Base-by-base conservation (phyloP, 2,113 vertebrate genomes). In the Nipponia nippon region DNA sequence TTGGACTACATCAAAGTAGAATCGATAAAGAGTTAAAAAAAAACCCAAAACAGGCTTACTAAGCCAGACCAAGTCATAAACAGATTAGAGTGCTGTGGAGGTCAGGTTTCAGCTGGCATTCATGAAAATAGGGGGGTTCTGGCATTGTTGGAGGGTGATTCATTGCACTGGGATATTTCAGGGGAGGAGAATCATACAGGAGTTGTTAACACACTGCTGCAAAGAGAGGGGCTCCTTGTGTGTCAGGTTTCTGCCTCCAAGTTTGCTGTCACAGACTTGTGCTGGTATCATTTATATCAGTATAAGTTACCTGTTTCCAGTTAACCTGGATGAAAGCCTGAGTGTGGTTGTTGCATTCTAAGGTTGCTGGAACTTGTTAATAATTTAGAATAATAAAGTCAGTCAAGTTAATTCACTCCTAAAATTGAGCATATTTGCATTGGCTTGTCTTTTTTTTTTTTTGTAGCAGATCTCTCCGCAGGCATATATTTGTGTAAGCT, bases 301-400 rank as follows among this genome's bases (percentile, higher is more conserved):
- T 9, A 11, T 10, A 19, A 63, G 40, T 87, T 93, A 81, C 72
- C 93, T 80, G 78, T 61, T 95, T 88, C 58, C 82, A 89, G 66
- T 83, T 94, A 91, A 65, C 58, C 53, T 36, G 70, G 70, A 79
- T 72, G 81, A 89, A 93, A 97, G 85, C 73, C 73, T 0, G 2
- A 65, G 29, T 42, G 50, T 49, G 53, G 49, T 80, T 95, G 50
- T 63, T 70, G 71, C 65, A 23, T 83, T 91, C 84, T 78, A 50
- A 89, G 58, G 76, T 93, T 93, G 91, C 94, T 94, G 78, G 66
- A 83, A 94, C 89, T 91, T 90, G 87, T 94, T 96, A 97, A 96
- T 95, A 95, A 96, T 95, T 94, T 70, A 95, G 82, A 91, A 80
- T 73, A 95, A 93, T 95, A 61, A 71, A 95, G 69, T 49, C 66